phyloP scores from a whole-genome alignment of 2,888 invertebrate species.

The Invenusta paracnida region DNA sequence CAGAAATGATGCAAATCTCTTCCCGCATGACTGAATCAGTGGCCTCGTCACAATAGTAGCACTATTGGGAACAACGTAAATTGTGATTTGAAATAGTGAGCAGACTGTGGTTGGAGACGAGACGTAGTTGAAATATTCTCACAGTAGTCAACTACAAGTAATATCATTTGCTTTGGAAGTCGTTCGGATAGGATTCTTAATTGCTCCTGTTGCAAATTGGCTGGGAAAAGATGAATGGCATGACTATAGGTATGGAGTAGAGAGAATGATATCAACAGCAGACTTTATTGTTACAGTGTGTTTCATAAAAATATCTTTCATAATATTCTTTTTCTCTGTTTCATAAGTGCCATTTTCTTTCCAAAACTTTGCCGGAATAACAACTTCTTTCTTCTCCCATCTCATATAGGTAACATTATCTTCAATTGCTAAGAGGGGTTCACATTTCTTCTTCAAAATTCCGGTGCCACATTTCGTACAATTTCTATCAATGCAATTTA shows the following conservation, averaged over 20 bases:
- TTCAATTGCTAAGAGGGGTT: background rate
- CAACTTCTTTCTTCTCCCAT: background rate
- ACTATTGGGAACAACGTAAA: background rate
- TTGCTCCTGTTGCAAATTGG: background rate
- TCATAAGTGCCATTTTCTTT: no score
- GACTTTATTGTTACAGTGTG: background rate
- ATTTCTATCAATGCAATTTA: background rate
- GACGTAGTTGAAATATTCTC: background rate
- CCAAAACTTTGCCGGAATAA: no score
- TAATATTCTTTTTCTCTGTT: background rate
- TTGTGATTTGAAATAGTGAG: background rate
- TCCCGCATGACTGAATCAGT: no score
- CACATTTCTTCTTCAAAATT: background rate
- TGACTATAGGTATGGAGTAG: no score
- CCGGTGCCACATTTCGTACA: background rate
- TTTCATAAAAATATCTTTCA: background rate
- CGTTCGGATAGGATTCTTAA: background rate
- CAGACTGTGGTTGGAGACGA: background rate
- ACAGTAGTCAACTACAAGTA: background rate
- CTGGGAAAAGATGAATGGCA: background rate
- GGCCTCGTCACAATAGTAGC: no score
- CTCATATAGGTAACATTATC: background rate
- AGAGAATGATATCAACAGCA: no score
- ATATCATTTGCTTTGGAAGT: background rate
- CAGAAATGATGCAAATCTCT: no score